Conservation (phyloP, 2,888 invertebrate genomes). For the Apocheima hispidaria region DNA sequence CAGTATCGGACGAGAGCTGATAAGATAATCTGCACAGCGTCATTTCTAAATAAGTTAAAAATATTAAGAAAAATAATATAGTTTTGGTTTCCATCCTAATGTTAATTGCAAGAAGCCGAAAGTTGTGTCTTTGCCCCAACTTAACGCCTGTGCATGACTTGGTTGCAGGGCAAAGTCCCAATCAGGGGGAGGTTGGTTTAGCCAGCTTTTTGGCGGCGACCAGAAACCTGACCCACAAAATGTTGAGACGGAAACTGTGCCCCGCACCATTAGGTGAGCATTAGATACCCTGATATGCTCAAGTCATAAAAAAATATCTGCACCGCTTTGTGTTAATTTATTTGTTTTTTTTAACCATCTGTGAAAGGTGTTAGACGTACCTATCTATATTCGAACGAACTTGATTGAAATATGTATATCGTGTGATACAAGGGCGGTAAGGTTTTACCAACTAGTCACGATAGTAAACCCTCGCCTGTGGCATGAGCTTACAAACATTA, state of each 20-base stretch:
- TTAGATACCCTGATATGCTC: constrained; percentile 22
- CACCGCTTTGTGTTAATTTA: constrained; percentile 4
- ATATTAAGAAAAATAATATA: too few species aligned
- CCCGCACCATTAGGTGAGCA: constrained; percentile 83
- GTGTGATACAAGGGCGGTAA: too few species aligned
- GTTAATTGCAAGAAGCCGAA: neutral
- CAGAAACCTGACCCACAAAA: constrained; percentile 66
- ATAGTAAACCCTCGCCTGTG: too few species aligned
- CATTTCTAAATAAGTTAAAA: neutral
- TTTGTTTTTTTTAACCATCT: neutral
- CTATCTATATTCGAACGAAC: too few species aligned
- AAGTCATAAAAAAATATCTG: neutral
- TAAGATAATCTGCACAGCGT: neutral
- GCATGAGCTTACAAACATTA: neutral
- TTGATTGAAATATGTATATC: too few species aligned
- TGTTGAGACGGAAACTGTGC: constrained; percentile 69
- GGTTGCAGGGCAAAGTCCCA: constrained; percentile 82
- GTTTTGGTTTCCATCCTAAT: neutral
- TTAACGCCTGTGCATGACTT: constrained; percentile 56
- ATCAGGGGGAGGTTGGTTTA: constrained; percentile 86
- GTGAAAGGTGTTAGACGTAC: too few species aligned
- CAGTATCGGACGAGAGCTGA: too few species aligned
- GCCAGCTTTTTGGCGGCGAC: constrained; percentile 85
- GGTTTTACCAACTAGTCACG: too few species aligned
- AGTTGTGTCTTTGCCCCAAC: constrained; percentile 11